phyloP scores from a whole-genome alignment of 2,888 invertebrate species.

The Acrocyrtus sp. region DNA sequence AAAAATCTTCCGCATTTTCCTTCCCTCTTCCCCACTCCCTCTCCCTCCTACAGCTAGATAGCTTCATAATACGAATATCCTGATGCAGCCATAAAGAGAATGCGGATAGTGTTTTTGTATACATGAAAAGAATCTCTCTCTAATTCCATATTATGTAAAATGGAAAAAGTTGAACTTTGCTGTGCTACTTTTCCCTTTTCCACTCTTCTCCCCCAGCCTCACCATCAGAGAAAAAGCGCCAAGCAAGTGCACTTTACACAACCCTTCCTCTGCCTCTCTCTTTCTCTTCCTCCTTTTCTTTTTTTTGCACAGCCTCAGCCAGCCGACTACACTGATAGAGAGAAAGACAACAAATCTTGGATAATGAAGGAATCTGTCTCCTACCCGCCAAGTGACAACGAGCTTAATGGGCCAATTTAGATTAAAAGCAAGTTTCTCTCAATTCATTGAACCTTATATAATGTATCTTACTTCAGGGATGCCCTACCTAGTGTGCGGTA shows the following conservation, averaged over 20 bases:
- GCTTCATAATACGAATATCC: too few relatives aligned
- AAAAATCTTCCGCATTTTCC: constrained; percentile 6
- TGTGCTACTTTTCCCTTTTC: constrained; percentile 1
- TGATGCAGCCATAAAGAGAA: too few relatives aligned
- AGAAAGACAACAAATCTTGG: constrained; percentile 45
- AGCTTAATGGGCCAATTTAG: constrained; percentile 58
- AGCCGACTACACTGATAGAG: constrained; percentile 7
- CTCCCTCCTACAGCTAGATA: too few relatives aligned
- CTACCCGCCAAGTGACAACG: constrained; percentile 52
- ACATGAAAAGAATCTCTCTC: too few relatives aligned
- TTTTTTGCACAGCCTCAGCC: not conserved
- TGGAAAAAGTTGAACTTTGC: constrained; percentile 24
- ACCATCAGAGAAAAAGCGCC: not conserved
- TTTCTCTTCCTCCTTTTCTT: not conserved
- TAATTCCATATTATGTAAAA: too few relatives aligned
- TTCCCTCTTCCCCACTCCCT: too few relatives aligned
- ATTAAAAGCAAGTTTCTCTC: constrained; percentile 54
- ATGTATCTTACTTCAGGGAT: too few relatives aligned
- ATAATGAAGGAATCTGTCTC: constrained; percentile 53
- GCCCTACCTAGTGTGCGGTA: too few relatives aligned
- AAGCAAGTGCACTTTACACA: too few relatives aligned
- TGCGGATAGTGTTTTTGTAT: too few relatives aligned
- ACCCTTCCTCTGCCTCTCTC: too few relatives aligned
- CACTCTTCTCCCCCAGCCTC: not conserved
- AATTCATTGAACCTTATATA: constrained; percentile 46